These are phyloP conservation scores for Paelopatides confundens DNA, from an alignment of 53 echinoderm and acorn worm genomes.

Conservation along the genomic window DNA sequence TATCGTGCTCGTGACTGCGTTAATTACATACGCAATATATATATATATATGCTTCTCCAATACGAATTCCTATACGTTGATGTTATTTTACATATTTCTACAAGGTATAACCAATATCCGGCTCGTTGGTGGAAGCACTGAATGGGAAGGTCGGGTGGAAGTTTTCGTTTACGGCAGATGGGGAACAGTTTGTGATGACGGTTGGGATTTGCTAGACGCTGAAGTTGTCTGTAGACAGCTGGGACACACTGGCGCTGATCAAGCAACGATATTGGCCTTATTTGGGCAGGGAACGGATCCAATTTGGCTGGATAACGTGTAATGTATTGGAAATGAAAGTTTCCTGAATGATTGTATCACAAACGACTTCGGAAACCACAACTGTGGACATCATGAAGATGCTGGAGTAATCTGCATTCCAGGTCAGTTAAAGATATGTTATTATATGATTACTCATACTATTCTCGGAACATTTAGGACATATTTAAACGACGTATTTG, in stretches of 20 bases:
- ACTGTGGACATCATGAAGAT: slow-evolving; percentile 51
- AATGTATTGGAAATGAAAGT: slow-evolving; percentile 17
- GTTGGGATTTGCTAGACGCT: slow-evolving; percentile 35
- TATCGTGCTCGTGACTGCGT: too few relatives aligned
- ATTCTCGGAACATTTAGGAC: too few relatives aligned
- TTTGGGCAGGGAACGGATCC: slow-evolving; percentile 27
- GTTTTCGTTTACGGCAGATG: slow-evolving; percentile 33
- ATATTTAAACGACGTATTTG: too few relatives aligned
- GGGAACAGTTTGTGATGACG: slow-evolving; percentile 62
- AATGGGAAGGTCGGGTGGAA: slow-evolving; percentile 60
- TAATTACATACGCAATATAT: too few relatives aligned
- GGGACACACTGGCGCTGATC: slow-evolving; percentile 25
- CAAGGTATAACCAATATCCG: too few relatives aligned
- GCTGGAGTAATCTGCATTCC: slow-evolving; percentile 49
- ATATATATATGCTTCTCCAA: too few relatives aligned
- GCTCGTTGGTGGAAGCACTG: too few relatives aligned
- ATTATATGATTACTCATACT: too few relatives aligned
- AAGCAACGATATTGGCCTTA: not conserved
- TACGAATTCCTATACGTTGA: too few relatives aligned
- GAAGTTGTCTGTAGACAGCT: slow-evolving; percentile 48
- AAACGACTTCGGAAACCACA: not conserved
- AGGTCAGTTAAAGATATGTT: too few relatives aligned
- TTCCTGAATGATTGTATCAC: slow-evolving; percentile 21
- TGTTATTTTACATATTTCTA: too few relatives aligned
- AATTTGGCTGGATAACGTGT: slow-evolving; percentile 53